A percentile compares a stretch with the other conserved stretches of the same genome.
These are phyloP conservation scores for Lamellibrachia columna DNA, from an alignment of 2,888 invertebrate genomes.

Conservation along the genomic window DNA sequence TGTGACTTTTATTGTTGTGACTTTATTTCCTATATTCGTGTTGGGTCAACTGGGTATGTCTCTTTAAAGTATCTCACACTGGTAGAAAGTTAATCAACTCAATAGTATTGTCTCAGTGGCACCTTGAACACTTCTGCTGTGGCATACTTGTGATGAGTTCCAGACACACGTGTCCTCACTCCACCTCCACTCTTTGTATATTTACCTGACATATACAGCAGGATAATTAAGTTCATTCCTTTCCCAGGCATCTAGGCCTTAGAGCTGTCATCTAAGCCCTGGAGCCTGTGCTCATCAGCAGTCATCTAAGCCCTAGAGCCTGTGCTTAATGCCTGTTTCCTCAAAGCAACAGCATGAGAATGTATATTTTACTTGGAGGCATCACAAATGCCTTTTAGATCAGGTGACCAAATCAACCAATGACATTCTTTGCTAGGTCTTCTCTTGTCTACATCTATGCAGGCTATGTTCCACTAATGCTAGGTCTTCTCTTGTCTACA, in stretches of 20 bases:
- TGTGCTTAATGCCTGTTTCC: background rate
- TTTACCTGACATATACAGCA: background rate
- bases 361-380: background rate
- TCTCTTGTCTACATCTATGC: background rate
- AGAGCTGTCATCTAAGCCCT: background rate
- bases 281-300: background rate
- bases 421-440: background rate
- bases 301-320: background rate
- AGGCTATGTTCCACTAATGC: background rate
- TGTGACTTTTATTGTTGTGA: too few species aligned
- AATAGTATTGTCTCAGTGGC: too few species aligned
- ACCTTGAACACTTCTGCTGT: too few species aligned
- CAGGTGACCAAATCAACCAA: background rate
- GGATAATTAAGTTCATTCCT: background rate
- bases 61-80: too few species aligned
- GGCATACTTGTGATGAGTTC: too few species aligned
- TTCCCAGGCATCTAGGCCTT: background rate
- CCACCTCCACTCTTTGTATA: background rate
- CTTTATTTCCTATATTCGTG: too few species aligned
- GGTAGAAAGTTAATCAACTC: too few species aligned
- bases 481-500: background rate
- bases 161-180: too few species aligned
- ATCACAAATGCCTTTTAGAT: background rate
- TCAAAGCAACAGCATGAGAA: background rate
- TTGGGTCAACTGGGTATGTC: too few species aligned